A percentile compares a stretch with the other conserved stretches of the same genome.
These are phyloP conservation scores for Tortricodes alternella DNA, from an alignment of 2,888 invertebrate species.

Conservation along the genomic window DNA sequence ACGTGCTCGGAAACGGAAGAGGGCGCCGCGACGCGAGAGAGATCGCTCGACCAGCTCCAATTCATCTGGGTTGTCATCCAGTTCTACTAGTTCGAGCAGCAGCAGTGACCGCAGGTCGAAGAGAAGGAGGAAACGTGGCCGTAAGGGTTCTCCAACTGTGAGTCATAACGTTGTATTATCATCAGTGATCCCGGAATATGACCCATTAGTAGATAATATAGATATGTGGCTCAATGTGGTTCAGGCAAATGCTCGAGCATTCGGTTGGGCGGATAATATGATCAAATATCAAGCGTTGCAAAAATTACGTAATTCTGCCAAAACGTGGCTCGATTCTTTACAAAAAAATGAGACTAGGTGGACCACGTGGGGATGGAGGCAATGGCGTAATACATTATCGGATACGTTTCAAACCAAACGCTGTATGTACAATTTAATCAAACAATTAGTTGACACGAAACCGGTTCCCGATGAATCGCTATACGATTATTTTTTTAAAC, in stretches of 20 bases:
- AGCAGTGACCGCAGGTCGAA: not conserved
- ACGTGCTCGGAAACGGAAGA: no score
- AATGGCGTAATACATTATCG: not conserved
- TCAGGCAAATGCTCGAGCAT: not conserved
- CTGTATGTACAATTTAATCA: not conserved
- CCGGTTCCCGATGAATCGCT: not conserved
- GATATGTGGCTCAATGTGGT: not conserved
- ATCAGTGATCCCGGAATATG: not conserved
- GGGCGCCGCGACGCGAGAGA: no score
- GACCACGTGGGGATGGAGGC: not conserved
- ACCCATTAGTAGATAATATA: not conserved
- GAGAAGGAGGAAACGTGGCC: not conserved
- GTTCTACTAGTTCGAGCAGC: not conserved
- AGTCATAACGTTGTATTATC: not conserved
- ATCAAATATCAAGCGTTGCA: constrained; percentile 1
- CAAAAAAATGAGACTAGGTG: not conserved
- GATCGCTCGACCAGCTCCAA: no score
- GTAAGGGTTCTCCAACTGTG: not conserved
- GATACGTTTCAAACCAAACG: not conserved
- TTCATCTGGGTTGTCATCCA: no score
- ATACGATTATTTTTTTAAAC: not conserved
- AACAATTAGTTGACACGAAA: not conserved
- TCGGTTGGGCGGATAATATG: not conserved
- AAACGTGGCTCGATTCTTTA: not conserved
- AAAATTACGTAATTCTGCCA: not conserved